Base-by-base conservation (phyloP, 2,113 vertebrate genomes). In the Dasyprocta punctata region DNA sequence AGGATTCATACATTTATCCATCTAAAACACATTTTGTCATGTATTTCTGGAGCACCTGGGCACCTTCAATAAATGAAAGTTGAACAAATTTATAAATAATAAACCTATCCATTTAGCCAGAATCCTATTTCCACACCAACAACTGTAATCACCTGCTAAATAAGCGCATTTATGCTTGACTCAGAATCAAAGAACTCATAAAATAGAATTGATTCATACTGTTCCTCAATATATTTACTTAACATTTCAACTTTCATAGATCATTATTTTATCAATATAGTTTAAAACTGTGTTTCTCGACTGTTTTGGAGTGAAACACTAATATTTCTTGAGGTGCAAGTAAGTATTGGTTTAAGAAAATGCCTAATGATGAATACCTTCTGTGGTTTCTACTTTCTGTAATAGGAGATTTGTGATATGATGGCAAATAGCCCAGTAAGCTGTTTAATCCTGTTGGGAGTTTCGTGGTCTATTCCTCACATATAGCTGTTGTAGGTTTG, bases 31-130 rank as follows among this genome's bases (percentile, higher is more conserved):
- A 95, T 87, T 93, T 93, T 86, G 22, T 77, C 81, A 47, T 89
- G 13, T 89, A 58, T 52, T 75, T 7, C 84, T 65, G 30, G 4
- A 89, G 30, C 54, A 96, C 28, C 63, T 75, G 85, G 44, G 11
- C 56, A 87, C n/a, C n/a, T 61, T 60, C 63, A 93, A 81, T 78
- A 28, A 95, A 65, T 54, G 67, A 71, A 38, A 96, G 24, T 77
- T 96, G 89, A 92, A 73, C 58, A 78, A 75, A 94, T 89, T 63
- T 93, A 73, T 80, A 75, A 96, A 89, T 90, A 95, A 95, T 38
- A 92, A 94, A 93, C 10, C 41, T 85, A 56, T 86, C 19, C 24
- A 88, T 92, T 97, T 94, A 86, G 9, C 22, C 30, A 67, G 84
- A 87, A 94, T 63, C 14, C 36, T 77, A n/a, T 93, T 97, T 92